Evolutionary conservation across 2,888 invertebrate genomes (phyloP).

Genomic region (Vannuccia rotundouncinata): DNA sequence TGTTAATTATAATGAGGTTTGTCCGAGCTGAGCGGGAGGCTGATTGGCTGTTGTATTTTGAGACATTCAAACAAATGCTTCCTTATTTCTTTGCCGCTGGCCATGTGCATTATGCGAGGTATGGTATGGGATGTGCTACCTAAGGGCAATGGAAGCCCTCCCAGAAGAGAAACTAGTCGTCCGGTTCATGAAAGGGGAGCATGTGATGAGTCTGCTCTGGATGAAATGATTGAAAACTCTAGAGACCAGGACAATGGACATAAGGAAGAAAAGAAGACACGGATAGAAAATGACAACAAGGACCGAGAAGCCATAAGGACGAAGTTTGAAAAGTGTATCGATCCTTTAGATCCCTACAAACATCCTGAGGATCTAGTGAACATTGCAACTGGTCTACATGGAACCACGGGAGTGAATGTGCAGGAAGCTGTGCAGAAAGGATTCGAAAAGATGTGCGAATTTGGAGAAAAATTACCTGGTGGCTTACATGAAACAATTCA

Average conservation of each 20-base stretch:
- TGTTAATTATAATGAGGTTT: not conserved
- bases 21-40: not conserved
- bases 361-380: conserved; percentile 27
- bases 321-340: conserved; percentile 28
- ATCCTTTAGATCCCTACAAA: conserved; percentile 18
- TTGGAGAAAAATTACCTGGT: conserved; percentile 15
- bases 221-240: conserved; percentile 19
- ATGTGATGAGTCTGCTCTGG: conserved; percentile 23
- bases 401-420: conserved; percentile 21
- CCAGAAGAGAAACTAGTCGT: conserved; percentile 19
- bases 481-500: conserved; percentile 25
- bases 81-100: not conserved
- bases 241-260: conserved; percentile 21
- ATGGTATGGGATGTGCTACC: conserved; percentile 26
- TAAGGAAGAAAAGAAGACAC: conserved; percentile 20
- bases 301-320: conserved; percentile 16
- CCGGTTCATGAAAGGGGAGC: conserved; percentile 26
- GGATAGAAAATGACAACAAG: conserved; percentile 20
- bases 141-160: conserved; percentile 26
- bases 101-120: conserved; percentile 7
- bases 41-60: not conserved
- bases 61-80: not conserved
- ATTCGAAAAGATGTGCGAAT: conserved; percentile 24
- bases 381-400: conserved; percentile 11
- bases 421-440: conserved; percentile 17